Conservation (phyloP, 1,140 invertebrate species). For the Eupristina koningsbergeri region DNA sequence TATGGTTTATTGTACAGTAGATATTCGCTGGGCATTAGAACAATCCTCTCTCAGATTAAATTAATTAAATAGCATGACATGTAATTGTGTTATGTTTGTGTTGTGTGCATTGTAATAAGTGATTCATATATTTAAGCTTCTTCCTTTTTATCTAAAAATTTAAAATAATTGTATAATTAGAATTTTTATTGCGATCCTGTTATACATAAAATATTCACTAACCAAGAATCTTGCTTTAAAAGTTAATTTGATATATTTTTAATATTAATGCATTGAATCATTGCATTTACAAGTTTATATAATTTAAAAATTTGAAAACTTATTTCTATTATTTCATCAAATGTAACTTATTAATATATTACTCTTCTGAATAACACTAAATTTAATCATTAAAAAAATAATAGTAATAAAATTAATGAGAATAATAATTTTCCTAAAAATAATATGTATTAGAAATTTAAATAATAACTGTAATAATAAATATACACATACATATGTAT, state of each 20-base stretch:
- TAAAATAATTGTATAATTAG: constrained; percentile 31
- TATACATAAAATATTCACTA: constrained; percentile 4
- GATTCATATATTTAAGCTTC: constrained; percentile 20
- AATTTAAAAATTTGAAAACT: background rate
- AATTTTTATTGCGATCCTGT: background rate
- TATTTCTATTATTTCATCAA: background rate
- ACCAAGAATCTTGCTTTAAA: background rate
- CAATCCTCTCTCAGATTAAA: background rate
- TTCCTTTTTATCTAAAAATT: constrained; percentile 3
- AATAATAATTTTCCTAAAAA: background rate
- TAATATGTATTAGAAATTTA: too few relatives aligned
- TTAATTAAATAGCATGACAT: background rate
- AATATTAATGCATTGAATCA: background rate
- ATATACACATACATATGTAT: too few relatives aligned
- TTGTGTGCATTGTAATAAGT: constrained; percentile 18
- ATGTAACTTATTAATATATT: background rate
- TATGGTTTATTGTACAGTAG: background rate
- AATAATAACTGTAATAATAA: too few relatives aligned
- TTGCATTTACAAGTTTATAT: background rate
- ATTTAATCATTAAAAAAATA: background rate
- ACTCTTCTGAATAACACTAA: background rate
- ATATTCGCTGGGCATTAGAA: background rate
- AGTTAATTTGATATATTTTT: background rate
- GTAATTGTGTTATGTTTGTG: background rate
- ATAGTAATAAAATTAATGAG: background rate